Evolutionary conservation across 2,888 invertebrate genomes (phyloP).

Genomic region (Ochropleura leucogaster): DNA sequence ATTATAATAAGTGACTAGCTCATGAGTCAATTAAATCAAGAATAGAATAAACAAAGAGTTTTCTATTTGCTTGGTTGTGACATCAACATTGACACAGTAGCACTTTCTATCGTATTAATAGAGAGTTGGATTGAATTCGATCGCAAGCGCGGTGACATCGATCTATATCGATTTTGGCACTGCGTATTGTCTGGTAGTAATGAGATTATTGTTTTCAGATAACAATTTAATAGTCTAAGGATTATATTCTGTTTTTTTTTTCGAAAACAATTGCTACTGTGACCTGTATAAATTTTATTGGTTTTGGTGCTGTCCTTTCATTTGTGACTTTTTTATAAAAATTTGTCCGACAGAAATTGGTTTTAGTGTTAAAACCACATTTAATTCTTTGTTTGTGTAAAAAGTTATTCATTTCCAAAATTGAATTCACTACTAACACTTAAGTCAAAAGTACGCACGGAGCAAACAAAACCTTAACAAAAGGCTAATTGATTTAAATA

Average conservation of each 20-base stretch:
- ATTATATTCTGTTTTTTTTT: conserved; percentile 1
- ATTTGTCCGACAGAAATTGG: neutral
- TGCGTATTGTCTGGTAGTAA: conserved; percentile 54
- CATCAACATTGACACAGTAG: conserved; percentile 84
- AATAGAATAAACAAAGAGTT: conserved; percentile 69
- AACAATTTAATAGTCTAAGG: conserved; percentile 32
- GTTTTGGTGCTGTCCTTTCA: neutral
- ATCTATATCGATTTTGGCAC: conserved; percentile 79
- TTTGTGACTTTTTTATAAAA: no score
- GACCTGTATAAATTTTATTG: neutral
- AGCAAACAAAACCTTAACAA: no score
- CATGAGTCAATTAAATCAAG: conserved; percentile 69
- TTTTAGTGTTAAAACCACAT: no score
- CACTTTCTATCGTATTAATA: conserved; percentile 79
- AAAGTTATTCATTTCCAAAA: neutral
- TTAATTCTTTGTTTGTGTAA: no score
- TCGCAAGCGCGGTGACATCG: conserved; percentile 72
- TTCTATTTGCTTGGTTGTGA: conserved; percentile 71
- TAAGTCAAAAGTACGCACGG: neutral
- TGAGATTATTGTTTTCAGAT: conserved; percentile 63
- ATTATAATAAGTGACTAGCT: conserved; percentile 34
- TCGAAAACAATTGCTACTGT: neutral
- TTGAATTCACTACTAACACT: neutral
- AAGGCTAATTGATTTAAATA: no score
- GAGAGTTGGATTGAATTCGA: conserved; percentile 68